Conservation (phyloP, 2,888 invertebrate genomes). For the Hydrotaea diabolus region DNA sequence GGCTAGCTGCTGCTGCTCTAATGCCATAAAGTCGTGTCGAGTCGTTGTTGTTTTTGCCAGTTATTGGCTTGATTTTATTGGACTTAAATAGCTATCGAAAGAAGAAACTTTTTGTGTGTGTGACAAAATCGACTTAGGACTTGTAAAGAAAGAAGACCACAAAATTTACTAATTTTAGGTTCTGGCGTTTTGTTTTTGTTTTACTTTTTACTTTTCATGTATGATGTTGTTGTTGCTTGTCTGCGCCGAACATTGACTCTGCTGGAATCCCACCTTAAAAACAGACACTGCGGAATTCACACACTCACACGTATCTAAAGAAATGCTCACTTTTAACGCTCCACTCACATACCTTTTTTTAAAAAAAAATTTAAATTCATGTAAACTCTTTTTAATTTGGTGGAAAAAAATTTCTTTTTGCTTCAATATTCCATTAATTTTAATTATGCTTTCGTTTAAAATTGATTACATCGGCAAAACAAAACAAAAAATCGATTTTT, state of each 20-base stretch:
- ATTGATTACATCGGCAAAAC: background rate
- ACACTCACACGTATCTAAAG: background rate
- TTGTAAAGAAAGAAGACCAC: background rate
- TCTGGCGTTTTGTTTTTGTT: slow-evolving; percentile 1
- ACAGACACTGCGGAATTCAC: slow-evolving; percentile 23
- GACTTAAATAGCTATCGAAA: slow-evolving; percentile 10
- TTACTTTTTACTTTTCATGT: background rate
- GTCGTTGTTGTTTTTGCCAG: background rate
- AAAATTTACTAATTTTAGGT: background rate
- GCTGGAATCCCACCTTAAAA: slow-evolving; percentile 31
- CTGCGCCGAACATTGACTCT: slow-evolving; percentile 28
- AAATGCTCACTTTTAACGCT: background rate
- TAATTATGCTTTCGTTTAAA: background rate
- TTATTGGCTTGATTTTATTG: slow-evolving; percentile 7
- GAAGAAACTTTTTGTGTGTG: background rate
- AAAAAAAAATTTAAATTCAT: background rate
- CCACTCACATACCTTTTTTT: too few relatives aligned
- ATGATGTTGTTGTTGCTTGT: background rate
- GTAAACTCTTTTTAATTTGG: background rate
- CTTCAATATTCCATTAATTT: background rate
- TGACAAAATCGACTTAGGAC: background rate
- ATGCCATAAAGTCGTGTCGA: background rate
- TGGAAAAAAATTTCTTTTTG: slow-evolving; percentile 12
- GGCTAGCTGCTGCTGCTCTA: too few relatives aligned
- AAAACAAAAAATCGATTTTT: background rate